Percentiles rank a stretch among this genome's conserved stretches.
Conservation (phyloP, 2,888 invertebrate genomes). For the Cetonia aurata region DNA sequence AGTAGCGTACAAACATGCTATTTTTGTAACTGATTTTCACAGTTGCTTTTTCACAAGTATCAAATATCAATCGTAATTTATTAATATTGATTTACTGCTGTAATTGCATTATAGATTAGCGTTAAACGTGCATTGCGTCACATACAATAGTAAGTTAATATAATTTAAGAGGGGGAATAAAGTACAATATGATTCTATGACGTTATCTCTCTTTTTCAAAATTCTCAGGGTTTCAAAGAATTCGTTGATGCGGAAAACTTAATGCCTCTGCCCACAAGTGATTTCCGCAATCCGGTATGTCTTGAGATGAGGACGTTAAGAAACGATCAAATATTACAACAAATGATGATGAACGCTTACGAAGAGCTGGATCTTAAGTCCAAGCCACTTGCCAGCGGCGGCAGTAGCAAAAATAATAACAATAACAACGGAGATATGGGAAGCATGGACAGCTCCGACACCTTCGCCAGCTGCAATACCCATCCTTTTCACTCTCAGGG, state of each 20-base stretch:
- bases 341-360: constrained; percentile 50
- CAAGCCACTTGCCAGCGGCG: constrained; percentile 48
- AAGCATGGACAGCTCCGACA: constrained; percentile 86
- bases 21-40: too few relatives aligned
- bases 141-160: constrained; percentile 2
- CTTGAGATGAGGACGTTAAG: constrained; percentile 81
- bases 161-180: constrained; percentile 1
- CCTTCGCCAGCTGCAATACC: constrained; percentile 96
- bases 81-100: too few relatives aligned
- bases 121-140: constrained; percentile 21
- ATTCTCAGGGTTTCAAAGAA: constrained; percentile 85
- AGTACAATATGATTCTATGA: not conserved
- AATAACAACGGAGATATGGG: constrained; percentile 69
- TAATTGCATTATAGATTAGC: not conserved
- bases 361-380: constrained; percentile 52
- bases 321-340: constrained; percentile 64
- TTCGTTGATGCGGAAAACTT: constrained; percentile 91
- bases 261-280: constrained; percentile 88
- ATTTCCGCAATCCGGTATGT: constrained; percentile 86
- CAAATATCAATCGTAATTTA: too few relatives aligned
- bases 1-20: too few relatives aligned
- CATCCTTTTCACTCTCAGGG: constrained; percentile 91
- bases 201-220: constrained; percentile 1
- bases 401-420: constrained; percentile 55
- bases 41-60: too few relatives aligned